Evolutionary conservation across 2,113 vertebrate genomes (phyloP).

Genomic region (Phrynocephalus versicolor): DNA sequence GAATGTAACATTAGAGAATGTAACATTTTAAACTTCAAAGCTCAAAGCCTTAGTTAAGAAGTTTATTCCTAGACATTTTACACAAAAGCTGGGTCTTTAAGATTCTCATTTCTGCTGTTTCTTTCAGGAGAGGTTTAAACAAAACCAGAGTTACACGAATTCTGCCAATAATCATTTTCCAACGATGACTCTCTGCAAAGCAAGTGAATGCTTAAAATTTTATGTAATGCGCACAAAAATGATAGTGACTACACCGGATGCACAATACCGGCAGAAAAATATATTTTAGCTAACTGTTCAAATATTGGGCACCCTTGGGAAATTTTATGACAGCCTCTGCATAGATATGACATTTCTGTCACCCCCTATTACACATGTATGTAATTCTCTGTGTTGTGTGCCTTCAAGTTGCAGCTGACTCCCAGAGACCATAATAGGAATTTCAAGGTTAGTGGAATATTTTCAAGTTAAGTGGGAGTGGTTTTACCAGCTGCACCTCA

Average conservation of each 20-base stretch:
- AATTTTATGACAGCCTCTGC: neutral
- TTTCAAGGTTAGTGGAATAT: too few species aligned
- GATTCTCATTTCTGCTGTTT: neutral
- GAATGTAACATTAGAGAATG: neutral
- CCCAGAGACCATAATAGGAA: too few species aligned
- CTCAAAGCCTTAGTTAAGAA: neutral
- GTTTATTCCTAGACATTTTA: neutral
- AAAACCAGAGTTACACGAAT: neutral
- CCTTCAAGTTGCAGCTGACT: too few species aligned
- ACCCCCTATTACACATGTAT: neutral
- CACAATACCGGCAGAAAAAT: neutral
- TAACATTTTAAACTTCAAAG: neutral
- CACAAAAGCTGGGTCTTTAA: neutral
- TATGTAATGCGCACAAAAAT: neutral
- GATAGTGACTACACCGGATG: neutral
- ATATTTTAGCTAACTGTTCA: neutral
- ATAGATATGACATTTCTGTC: neutral
- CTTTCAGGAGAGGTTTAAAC: neutral
- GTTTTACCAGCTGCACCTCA: too few species aligned
- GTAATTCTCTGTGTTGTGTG: neutral
- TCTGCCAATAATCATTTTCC: neutral
- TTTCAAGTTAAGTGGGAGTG: too few species aligned
- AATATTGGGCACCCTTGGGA: neutral
- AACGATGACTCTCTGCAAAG: neutral
- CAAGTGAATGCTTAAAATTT: neutral